Conservation (phyloP, 2,888 invertebrate species). For the Mythimna impura region DNA sequence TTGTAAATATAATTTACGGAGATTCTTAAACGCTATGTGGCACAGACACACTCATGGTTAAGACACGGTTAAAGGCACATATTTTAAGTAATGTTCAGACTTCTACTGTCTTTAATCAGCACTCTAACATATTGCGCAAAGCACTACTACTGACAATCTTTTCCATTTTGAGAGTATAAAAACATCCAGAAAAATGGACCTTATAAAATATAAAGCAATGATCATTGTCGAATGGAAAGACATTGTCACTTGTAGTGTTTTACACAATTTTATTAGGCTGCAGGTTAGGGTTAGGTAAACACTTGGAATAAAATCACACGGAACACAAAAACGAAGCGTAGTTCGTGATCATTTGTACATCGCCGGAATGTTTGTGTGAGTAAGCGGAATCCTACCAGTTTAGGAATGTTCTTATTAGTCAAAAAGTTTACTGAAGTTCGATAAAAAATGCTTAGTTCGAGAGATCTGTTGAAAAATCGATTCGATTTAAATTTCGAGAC, state of each 20-base stretch:
- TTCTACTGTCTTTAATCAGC: slow-evolving; percentile 27
- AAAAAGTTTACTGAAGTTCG: neutral
- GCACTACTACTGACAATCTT: slow-evolving; percentile 3
- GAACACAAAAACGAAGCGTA: slow-evolving; percentile 61
- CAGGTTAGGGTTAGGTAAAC: slow-evolving; percentile 49
- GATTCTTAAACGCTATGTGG: slow-evolving; percentile 81
- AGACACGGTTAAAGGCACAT: slow-evolving; percentile 73
- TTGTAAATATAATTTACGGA: slow-evolving; percentile 69
- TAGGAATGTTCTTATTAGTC: slow-evolving; percentile 56
- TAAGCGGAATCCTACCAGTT: slow-evolving; percentile 55
- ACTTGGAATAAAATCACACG: slow-evolving; percentile 58
- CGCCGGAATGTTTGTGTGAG: slow-evolving; percentile 62
- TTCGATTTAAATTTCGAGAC: slow-evolving; percentile 35
- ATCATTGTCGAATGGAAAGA: neutral
- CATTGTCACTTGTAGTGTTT: neutral
- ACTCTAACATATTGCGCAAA: neutral
- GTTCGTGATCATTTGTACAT: slow-evolving; percentile 58
- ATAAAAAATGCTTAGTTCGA: slow-evolving; percentile 18
- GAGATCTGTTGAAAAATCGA: slow-evolving; percentile 16
- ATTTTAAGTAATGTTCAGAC: slow-evolving; percentile 28
- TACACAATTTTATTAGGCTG: slow-evolving; percentile 18
- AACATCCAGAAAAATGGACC: neutral
- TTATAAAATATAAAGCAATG: neutral
- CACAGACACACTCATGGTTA: slow-evolving; percentile 69
- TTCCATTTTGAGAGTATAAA: neutral